These are phyloP conservation scores for Oceanites oceanicus DNA, from an alignment of 2,113 vertebrate genomes.

Conservation along the genomic window DNA sequence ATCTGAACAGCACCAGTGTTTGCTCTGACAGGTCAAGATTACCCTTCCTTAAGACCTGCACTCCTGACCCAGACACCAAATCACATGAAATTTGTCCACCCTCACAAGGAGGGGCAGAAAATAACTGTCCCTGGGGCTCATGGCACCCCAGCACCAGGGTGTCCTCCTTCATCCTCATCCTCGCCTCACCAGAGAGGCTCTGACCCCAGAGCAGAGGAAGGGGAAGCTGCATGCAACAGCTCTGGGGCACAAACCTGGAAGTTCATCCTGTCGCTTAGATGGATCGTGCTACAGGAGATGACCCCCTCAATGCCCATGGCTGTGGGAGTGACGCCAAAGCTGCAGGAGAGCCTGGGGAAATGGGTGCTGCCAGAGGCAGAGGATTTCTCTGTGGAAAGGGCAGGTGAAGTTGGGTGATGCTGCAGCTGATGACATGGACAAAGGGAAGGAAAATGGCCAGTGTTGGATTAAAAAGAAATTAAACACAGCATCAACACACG, in stretches of 20 bases:
- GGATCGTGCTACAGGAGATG: neutral
- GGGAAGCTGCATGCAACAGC: accelerated
- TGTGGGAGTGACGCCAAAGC: neutral
- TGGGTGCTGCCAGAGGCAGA: neutral
- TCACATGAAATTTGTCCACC: accelerated
- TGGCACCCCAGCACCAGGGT: neutral
- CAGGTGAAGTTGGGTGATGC: accelerated
- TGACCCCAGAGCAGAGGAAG: neutral
- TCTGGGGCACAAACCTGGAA: neutral
- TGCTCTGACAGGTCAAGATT: neutral
- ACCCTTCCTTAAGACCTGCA: neutral
- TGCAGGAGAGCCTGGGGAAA: neutral
- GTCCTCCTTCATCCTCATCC: neutral
- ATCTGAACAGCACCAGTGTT: neutral
- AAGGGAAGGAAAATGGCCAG: neutral
- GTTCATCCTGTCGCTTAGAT: neutral
- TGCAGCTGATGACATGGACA: neutral
- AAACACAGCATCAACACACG: neutral
- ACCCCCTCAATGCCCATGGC: neutral
- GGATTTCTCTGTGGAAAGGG: neutral
- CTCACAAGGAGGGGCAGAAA: neutral
- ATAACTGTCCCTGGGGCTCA: neutral
- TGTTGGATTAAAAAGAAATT: neutral
- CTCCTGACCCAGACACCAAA: neutral
- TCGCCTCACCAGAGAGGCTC: accelerated